Base-by-base conservation (phyloP, 2,888 invertebrate species). In the Amphipyra tragopoginis region DNA sequence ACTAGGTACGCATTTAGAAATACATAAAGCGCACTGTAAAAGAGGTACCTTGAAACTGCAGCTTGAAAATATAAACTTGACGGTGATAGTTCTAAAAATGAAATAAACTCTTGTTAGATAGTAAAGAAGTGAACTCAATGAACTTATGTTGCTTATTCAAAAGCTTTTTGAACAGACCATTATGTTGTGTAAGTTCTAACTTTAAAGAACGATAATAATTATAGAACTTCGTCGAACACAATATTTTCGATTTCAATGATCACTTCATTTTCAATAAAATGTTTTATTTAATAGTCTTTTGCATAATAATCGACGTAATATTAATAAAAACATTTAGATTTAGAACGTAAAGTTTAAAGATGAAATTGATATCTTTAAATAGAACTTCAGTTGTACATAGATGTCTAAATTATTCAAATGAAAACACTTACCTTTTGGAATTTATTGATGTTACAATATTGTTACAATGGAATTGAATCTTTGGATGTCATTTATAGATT, bases 391-490 rank as follows among this genome's bases (percentile, higher is more conserved):
- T 62, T 59, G 51, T 49, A 33, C 49, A 33, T 44, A 61, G 26
- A 57, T 58, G 49, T 29, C 34, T 45, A 63, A 63, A 75, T 75
- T 78, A 77, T 72, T 75, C 61, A 77, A 78, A 78, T 77, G 50
- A 47, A 54, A 58, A 65, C 39, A 65, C 52, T 58, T 69, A 62
- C 47, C 44, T 67, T 60, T 48, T 56, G 44, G 8, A 61, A 54
- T 71, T 74, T 67, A 74, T 59, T 38, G 49, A 63, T 51, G 52
- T 53, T 42, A 58, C 42, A 42, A 52, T 58, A 50, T 54, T 67
- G 29, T 57, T 47, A 52, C 53, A 36, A 50, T 45, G 65, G 34
- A 58, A 45, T 61, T 47, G 5, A 13, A 42, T 34, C 36, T 36
- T 10, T 3, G 11, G 10, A 8, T 10, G 33, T 49, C 51, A 44